Evolutionary conservation across 2,797 vertebrate genomes (phyloP).

Genomic region (Apodemus agrarius): DNA sequence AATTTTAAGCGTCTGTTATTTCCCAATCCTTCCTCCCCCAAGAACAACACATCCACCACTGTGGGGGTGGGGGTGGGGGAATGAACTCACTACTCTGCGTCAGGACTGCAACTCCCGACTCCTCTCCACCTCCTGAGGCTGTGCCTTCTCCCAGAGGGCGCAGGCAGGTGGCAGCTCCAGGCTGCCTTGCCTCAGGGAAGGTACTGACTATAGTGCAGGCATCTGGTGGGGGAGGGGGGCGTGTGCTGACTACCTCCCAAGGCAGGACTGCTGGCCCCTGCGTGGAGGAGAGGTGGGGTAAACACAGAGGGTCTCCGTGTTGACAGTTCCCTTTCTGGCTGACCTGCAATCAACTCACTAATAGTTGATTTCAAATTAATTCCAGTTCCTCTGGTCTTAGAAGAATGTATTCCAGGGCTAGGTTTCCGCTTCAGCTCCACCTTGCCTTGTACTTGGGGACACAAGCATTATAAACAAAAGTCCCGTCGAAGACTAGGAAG

Average conservation of each 20-base stretch:
- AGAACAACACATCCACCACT: neutral
- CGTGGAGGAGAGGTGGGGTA: neutral
- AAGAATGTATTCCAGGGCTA: constrained; percentile 42
- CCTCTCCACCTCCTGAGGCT: neutral
- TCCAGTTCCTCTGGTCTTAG: constrained; percentile 33
- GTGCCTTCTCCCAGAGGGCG: neutral
- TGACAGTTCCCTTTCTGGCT: constrained; percentile 15
- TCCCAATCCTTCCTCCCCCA: neutral
- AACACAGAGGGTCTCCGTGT: neutral
- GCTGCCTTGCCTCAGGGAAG: neutral
- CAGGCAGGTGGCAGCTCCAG: rapidly evolving
- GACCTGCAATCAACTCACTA: constrained; percentile 47
- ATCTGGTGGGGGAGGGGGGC: too few species aligned
- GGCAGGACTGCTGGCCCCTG: neutral
- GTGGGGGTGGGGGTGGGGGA: neutral
- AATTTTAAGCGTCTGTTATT: neutral
- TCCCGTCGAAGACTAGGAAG: neutral
- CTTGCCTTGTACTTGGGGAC: constrained; percentile 56
- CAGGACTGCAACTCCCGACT: neutral
- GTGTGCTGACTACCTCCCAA: neutral
- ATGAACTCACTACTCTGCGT: neutral
- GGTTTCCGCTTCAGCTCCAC: constrained; percentile 65
- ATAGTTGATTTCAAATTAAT: constrained; percentile 66
- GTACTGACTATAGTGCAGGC: neutral
- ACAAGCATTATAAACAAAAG: constrained; percentile 30